Conservation (phyloP, 2,797 vertebrate species). For the Thamnophis elegans region DNA sequence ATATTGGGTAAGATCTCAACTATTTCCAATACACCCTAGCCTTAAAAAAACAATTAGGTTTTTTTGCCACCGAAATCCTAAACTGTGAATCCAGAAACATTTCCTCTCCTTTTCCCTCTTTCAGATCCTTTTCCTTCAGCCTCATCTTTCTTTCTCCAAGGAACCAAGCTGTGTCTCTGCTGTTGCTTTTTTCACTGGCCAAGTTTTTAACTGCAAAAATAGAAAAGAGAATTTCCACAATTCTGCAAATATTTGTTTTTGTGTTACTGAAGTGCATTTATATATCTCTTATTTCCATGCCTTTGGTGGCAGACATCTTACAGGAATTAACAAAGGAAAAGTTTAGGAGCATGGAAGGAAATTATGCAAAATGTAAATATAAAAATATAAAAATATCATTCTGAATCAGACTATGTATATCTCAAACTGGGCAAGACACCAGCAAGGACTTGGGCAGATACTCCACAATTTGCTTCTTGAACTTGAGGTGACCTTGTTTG, state of each 20-base stretch:
- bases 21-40: neutral
- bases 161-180: neutral
- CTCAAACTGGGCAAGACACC: neutral
- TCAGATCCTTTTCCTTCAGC: neutral
- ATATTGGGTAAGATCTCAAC: neutral
- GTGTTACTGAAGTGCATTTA: neutral
- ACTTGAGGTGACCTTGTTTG: neutral
- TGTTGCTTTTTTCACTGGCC: neutral
- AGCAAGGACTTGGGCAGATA: neutral
- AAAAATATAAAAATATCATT: neutral
- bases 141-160: neutral
- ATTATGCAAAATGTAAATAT: neutral
- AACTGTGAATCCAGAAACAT: neutral
- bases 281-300: neutral
- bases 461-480: neutral
- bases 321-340: neutral
- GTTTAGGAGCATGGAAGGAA: neutral
- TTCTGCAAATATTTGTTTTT: neutral
- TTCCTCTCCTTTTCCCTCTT: neutral
- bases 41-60: neutral
- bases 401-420: no score
- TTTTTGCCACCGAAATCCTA: neutral
- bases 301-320: neutral
- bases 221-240: neutral
- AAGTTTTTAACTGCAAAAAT: neutral